A percentile compares a stretch with the other conserved stretches of the same genome.
Conservation (phyloP, 2,797 vertebrate genomes). For the Xenops minutus region DNA sequence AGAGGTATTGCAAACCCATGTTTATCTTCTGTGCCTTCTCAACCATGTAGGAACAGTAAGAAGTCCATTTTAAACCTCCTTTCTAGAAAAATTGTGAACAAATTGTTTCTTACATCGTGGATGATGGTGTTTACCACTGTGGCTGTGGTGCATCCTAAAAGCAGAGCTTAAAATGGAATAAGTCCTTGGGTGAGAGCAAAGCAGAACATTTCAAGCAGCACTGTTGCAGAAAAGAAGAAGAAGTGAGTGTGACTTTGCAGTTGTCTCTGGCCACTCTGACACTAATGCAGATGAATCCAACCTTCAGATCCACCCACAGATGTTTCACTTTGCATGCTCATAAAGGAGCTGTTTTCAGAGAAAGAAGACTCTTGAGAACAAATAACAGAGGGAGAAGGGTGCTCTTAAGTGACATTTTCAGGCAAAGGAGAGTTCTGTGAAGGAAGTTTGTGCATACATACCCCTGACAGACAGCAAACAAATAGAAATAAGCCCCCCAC, state of each 20-base stretch:
- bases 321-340: not conserved
- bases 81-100: not conserved
- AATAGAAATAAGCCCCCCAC: not conserved
- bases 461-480: not conserved
- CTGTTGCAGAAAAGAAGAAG: not conserved
- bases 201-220: not conserved
- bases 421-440: not conserved
- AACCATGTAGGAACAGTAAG: not conserved
- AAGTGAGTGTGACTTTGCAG: not conserved
- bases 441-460: not conserved
- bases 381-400: not conserved
- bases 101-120: not conserved
- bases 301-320: not conserved
- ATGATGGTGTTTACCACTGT: not conserved
- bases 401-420: not conserved
- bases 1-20: not conserved
- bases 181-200: not conserved
- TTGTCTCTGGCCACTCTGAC: not conserved
- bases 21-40: not conserved
- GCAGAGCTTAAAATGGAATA: not conserved
- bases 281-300: fast-evolving
- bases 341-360: not conserved
- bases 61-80: not conserved
- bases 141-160: not conserved
- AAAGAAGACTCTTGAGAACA: not conserved